phyloP scores from a whole-genome alignment of 2,888 invertebrate species.

The Microctonus hyperodae region DNA sequence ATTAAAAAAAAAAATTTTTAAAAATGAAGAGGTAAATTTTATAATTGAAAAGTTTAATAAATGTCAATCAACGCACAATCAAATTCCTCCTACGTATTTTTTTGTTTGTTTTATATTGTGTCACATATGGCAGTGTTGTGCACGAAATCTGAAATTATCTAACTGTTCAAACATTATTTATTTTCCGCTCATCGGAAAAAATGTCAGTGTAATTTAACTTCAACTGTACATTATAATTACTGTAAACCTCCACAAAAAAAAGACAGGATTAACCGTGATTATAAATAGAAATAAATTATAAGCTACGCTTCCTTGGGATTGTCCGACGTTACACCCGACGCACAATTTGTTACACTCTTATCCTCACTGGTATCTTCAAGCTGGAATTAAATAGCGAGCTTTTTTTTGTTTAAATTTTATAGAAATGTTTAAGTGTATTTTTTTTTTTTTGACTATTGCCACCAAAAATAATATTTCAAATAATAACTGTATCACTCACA shows the following conservation, averaged over 20 bases:
- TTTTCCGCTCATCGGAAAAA: slow-evolving; percentile 37
- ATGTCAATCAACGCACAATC: slow-evolving; percentile 12
- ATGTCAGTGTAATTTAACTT: slow-evolving; percentile 32
- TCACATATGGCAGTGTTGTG: slow-evolving; percentile 58
- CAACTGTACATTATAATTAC: slow-evolving; percentile 25
- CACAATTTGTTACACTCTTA: slow-evolving; percentile 55
- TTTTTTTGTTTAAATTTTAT: background rate
- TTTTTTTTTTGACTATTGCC: too few relatives aligned
- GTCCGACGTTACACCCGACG: slow-evolving; percentile 50
- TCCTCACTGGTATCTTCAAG: slow-evolving; percentile 51
- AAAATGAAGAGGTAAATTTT: too few relatives aligned
- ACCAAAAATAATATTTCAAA: slow-evolving; percentile 26
- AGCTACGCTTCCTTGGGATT: slow-evolving; percentile 51
- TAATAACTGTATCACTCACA: slow-evolving; percentile 49
- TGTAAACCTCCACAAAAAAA: slow-evolving; percentile 34
- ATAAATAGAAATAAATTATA: slow-evolving; percentile 23
- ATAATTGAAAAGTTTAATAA: slow-evolving; percentile 39
- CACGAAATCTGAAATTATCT: slow-evolving; percentile 41
- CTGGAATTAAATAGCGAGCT: slow-evolving; percentile 45
- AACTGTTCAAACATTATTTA: slow-evolving; percentile 26
- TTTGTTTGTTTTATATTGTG: slow-evolving; percentile 55
- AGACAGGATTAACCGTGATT: background rate
- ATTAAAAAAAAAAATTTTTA: background rate
- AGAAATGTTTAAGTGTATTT: background rate
- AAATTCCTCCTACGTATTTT: slow-evolving; percentile 51